These are phyloP conservation scores for Cassiopea xamachana DNA, from an alignment of 30 jellyfish, hydroid and myxozoan species.

Conservation along the genomic window DNA sequence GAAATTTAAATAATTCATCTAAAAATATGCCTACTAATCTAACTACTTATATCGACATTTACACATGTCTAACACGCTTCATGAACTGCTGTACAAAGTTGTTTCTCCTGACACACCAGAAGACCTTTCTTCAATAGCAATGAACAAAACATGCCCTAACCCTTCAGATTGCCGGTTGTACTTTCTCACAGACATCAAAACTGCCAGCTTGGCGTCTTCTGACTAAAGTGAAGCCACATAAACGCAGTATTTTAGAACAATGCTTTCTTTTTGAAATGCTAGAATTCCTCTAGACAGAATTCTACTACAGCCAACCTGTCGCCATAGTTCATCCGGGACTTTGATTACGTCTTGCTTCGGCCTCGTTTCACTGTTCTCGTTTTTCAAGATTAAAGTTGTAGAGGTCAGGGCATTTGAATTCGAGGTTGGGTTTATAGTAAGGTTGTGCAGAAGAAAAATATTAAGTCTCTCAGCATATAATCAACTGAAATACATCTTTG, in stretches of 20 bases:
- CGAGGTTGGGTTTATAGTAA: background rate
- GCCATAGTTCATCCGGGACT: slow-evolving; percentile 88
- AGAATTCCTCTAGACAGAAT: slow-evolving; percentile 47
- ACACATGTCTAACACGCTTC: background rate
- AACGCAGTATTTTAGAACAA: slow-evolving; percentile 15
- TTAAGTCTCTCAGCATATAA: no score
- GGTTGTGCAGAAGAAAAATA: no score
- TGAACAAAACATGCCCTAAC: slow-evolving; percentile 68
- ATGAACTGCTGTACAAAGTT: background rate
- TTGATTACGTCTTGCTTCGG: slow-evolving; percentile 61
- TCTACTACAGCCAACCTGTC: slow-evolving; percentile 72
- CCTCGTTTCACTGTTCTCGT: slow-evolving; percentile 33
- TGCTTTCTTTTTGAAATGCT: slow-evolving; percentile 7
- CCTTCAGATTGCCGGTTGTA: slow-evolving; percentile 84
- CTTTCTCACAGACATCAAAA: slow-evolving; percentile 91
- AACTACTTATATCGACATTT: background rate
- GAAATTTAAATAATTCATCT: background rate
- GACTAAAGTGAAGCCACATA: slow-evolving; percentile 61
- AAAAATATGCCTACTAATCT: background rate
- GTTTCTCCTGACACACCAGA: background rate
- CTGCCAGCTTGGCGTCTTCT: slow-evolving; percentile 86
- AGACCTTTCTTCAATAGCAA: background rate
- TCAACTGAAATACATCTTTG: no score
- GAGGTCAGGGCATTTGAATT: background rate
- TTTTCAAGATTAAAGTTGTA: background rate